phyloP scores from a whole-genome alignment of 2,797 vertebrate species.

The Paratrypauchen microcephalus region DNA sequence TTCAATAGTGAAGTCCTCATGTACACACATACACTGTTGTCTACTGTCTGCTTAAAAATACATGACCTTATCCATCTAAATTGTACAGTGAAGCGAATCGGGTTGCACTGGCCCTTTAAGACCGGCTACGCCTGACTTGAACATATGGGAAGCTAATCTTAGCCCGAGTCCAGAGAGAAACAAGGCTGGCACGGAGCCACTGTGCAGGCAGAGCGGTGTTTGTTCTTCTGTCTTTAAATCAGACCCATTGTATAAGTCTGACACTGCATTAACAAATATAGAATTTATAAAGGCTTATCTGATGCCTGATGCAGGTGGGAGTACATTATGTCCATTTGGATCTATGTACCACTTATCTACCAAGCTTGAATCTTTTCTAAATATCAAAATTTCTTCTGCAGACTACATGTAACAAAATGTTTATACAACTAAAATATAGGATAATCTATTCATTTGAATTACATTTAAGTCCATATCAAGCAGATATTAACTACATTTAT shows the following conservation, averaged over 20 bases:
- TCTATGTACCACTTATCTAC: constrained; percentile 11
- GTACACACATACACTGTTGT: background rate
- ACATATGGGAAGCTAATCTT: constrained; percentile 87
- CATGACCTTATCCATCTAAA: constrained; percentile 3
- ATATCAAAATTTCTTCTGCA: background rate
- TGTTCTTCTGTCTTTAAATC: constrained; percentile 32
- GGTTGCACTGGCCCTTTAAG: constrained; percentile 77
- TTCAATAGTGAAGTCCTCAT: no score
- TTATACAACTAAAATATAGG: background rate
- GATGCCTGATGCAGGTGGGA: constrained; percentile 16
- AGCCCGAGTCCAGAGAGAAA: constrained; percentile 76
- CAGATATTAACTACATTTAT: background rate
- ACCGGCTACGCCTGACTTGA: constrained; percentile 69
- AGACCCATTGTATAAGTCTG: constrained; percentile 7
- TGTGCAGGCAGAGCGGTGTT: constrained; percentile 52
- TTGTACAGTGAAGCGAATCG: constrained; percentile 18
- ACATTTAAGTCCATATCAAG: background rate
- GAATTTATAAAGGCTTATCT: background rate
- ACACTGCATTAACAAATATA: constrained; percentile 3
- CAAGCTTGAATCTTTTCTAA: background rate
- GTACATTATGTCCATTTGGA: constrained; percentile 24
- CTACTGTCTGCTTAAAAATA: background rate
- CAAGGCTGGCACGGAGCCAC: constrained; percentile 76
- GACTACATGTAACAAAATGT: background rate
- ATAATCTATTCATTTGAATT: background rate